Conservation (phyloP, 2,113 vertebrate species). For the Grammomys dolichurus region DNA sequence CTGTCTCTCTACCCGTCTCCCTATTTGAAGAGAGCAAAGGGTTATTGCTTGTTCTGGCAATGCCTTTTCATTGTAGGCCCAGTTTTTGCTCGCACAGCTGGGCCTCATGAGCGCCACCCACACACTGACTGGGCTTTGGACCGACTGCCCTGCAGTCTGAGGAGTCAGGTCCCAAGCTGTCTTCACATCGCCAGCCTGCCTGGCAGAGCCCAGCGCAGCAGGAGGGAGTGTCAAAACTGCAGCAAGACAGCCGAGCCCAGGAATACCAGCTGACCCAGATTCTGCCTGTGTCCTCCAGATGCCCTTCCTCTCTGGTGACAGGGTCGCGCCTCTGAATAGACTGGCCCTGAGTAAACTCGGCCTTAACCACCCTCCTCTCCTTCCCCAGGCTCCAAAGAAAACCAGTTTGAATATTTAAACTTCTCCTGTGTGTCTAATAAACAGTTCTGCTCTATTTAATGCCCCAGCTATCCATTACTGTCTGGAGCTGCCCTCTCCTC, state of each 20-base stretch:
- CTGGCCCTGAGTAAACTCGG: conserved; percentile 66
- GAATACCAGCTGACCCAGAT: conserved; percentile 30
- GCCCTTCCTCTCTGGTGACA: conserved; percentile 56
- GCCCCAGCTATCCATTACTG: conserved; percentile 89
- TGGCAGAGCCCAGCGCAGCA: not conserved
- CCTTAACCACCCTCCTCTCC: conserved; percentile 41
- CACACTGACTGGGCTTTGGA: not conserved
- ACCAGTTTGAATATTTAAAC: conserved; percentile 89
- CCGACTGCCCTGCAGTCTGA: not conserved
- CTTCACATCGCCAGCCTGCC: not conserved
- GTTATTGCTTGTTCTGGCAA: not conserved
- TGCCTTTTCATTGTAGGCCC: not conserved
- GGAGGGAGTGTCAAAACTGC: conserved; percentile 1
- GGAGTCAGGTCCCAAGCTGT: not conserved
- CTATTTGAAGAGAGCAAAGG: not conserved
- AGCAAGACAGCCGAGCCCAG: not conserved
- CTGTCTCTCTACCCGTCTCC: not conserved
- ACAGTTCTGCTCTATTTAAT: conserved; percentile 91
- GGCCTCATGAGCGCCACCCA: not conserved
- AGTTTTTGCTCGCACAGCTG: not conserved
- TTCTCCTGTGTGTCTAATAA: conserved; percentile 89
- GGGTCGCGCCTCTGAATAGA: not conserved
- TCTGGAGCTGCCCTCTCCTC: conserved; percentile 82
- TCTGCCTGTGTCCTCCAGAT: conserved; percentile 58
- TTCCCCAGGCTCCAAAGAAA: conserved; percentile 75